These are phyloP conservation scores for Pteruthius melanotis DNA, from an alignment of 2,113 vertebrate species.

Conservation along the genomic window DNA sequence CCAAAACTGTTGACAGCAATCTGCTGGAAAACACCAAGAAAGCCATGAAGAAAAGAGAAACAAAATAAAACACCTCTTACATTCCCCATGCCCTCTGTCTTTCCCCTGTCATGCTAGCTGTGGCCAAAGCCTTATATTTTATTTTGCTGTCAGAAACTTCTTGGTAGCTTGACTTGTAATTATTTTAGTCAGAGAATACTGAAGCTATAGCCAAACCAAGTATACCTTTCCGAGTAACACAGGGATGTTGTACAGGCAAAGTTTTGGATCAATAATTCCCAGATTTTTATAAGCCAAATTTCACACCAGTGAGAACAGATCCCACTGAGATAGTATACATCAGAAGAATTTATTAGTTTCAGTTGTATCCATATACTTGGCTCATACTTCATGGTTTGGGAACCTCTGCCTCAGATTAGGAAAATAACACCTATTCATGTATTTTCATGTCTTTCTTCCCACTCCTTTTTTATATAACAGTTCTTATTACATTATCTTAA, in stretches of 20 bases:
- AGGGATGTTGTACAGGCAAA: not conserved
- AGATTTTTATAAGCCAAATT: not conserved
- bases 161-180: not conserved
- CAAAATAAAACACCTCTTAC: not conserved
- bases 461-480: not conserved
- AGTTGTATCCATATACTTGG: not conserved
- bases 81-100: not conserved
- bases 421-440: not conserved
- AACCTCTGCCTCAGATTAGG: not conserved
- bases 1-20: not conserved
- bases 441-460: not conserved
- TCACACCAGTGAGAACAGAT: not conserved
- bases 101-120: not conserved
- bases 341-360: not conserved
- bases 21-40: not conserved
- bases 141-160: not conserved
- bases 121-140: not conserved
- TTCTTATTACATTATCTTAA: not conserved
- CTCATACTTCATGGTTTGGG: not conserved
- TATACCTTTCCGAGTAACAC: not conserved
- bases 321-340: not conserved
- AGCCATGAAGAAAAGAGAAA: not conserved
- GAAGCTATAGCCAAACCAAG: not conserved
- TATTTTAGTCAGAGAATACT: not conserved
- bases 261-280: not conserved